These are phyloP conservation scores for Poeciliopsis presidionis DNA, from an alignment of 2,797 vertebrate species.

Conservation along the genomic window DNA sequence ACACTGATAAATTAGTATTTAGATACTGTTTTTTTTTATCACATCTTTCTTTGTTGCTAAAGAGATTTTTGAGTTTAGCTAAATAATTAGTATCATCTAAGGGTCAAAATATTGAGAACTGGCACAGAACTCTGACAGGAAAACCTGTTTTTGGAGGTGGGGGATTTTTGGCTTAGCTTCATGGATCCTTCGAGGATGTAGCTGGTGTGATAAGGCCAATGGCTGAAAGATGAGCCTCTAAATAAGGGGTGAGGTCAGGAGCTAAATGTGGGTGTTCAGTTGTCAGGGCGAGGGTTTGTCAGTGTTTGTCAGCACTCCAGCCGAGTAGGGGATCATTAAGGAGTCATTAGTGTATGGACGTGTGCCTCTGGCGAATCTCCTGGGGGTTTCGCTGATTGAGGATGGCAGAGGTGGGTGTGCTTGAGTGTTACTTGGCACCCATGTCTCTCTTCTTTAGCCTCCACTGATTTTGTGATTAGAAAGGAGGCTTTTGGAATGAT, in stretches of 20 bases:
- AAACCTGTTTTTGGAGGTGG: not conserved
- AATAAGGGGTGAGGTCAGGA: constrained; percentile 56
- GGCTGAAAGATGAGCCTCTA: constrained; percentile 63
- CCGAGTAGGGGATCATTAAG: constrained; percentile 72
- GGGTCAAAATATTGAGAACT: not conserved
- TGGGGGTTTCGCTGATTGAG: constrained; percentile 48
- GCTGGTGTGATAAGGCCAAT: constrained; percentile 47
- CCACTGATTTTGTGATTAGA: constrained; percentile 59
- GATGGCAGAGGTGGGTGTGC: constrained; percentile 40
- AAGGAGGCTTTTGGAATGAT: constrained; percentile 52
- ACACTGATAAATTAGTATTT: not conserved
- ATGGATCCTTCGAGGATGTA: constrained; percentile 37
- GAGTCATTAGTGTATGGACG: constrained; percentile 73
- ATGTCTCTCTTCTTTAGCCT: constrained; percentile 46
- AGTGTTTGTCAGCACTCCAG: constrained; percentile 63
- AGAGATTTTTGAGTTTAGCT: not conserved
- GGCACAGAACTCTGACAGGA: not conserved
- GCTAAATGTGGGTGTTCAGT: constrained; percentile 68
- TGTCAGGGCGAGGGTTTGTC: constrained; percentile 72
- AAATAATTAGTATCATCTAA: not conserved
- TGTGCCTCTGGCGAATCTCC: constrained; percentile 57
- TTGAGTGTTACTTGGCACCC: constrained; percentile 33
- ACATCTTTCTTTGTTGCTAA: not conserved
- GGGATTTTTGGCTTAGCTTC: not conserved
- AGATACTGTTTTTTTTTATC: not conserved